phyloP scores from a whole-genome alignment of 2,888 invertebrate genomes.

The Bombyx huttoni region DNA sequence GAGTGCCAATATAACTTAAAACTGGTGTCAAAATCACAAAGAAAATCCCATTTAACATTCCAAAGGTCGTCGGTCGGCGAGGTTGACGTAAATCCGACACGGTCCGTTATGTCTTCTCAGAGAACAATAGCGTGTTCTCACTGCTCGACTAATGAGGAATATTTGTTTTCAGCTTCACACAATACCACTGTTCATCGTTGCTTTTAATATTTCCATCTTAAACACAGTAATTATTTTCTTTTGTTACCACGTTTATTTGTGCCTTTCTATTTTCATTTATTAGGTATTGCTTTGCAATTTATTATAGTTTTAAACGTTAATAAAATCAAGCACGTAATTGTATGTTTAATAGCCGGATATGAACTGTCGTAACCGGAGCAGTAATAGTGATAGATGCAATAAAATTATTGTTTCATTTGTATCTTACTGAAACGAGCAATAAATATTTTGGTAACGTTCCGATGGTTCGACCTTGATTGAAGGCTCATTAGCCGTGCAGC shows the following conservation, averaged over 20 bases:
- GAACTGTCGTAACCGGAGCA: neutral
- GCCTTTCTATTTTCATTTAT: constrained; percentile 5
- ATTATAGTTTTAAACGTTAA: neutral
- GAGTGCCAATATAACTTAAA: constrained; percentile 11
- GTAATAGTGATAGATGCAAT: neutral
- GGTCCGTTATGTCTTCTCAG: constrained; percentile 60
- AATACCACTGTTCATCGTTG: constrained; percentile 40
- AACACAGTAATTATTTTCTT: constrained; percentile 27
- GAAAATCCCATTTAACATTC: neutral
- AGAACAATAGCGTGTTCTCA: constrained; percentile 61
- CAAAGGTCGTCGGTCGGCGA: constrained; percentile 39
- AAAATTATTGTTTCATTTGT: neutral
- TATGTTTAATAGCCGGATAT: neutral
- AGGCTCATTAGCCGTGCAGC: constrained; percentile 55
- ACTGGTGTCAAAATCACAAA: neutral
- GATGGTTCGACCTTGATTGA: constrained; percentile 63
- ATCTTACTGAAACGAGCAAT: constrained; percentile 24
- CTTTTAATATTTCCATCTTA: constrained; percentile 22
- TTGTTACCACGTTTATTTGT: constrained; percentile 5
- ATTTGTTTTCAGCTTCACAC: constrained; percentile 61
- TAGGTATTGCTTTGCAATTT: neutral
- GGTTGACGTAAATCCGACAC: constrained; percentile 61
- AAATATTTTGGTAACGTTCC: constrained; percentile 34
- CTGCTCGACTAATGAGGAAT: constrained; percentile 66
- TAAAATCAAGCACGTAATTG: neutral